Base-by-base conservation (phyloP, 2,888 invertebrate genomes). In the Andrena marginata region DNA sequence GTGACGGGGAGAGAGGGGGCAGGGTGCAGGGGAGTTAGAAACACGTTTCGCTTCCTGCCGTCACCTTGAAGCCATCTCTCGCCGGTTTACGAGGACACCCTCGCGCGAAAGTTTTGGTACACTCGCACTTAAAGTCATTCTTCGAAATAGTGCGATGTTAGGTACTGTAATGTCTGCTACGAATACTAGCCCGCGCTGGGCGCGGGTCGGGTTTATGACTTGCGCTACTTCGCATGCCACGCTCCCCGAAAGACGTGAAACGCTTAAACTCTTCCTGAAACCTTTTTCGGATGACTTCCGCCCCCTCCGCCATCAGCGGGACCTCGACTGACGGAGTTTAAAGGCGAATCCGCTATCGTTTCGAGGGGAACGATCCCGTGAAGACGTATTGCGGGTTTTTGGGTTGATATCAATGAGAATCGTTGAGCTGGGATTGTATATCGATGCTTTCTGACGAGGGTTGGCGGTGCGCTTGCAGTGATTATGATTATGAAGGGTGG, bases 31-130 rank as follows among this genome's bases (percentile, higher is more conserved):
- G 76, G 75, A 86, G 86, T 84, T 82, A 68, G 84, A 71, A 89
- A 89, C 89, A 76, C 86, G 85, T 86, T 88, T 85, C 83, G 83
- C 79, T 81, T 88, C 79, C 81, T 88, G 81, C 85, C 80, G 85
- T 87, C 88, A 86, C 89, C 88, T 89, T 83, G 84, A 81, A 88
- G 79, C 80, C 83, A 87, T 89, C 89, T 80, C 84, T 89, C 86
- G 84, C 85, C 85, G 87, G 88, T 90, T 90, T 89, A 89, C 83
- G 88, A 90, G 77, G 72, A 65, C 69, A 59, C 72, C 78, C 29
- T 51, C 73, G 70, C 73, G 70, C 83, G 80, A 88, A 87, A 88
- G 70, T 87, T 89, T 84, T 74, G 77, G 72, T 87, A 86, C 77
- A 78, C 79, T 84, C 77, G 79, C 87, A 82, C 82, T 89, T 85